Percentiles rank a stretch among this genome's conserved stretches.
These are phyloP conservation scores for Vanacampus margaritifer DNA, from an alignment of 2,113 vertebrate species.

Conservation along the genomic window DNA sequence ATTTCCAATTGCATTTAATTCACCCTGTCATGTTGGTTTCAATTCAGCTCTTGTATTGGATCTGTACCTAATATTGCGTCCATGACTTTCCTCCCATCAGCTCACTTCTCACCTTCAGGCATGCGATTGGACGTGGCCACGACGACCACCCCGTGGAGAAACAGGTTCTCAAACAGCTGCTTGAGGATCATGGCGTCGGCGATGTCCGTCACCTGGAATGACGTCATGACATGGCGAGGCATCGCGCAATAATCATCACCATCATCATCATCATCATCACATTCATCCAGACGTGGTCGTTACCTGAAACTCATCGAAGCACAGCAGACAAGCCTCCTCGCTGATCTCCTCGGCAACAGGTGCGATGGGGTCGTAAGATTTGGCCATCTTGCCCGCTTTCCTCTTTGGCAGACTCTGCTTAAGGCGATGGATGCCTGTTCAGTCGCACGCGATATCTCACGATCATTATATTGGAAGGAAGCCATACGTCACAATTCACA, in stretches of 20 bases:
- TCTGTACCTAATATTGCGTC: too few relatives aligned
- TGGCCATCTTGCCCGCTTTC: slow-evolving; percentile 88
- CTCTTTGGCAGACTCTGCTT: slow-evolving; percentile 92
- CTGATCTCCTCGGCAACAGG: slow-evolving; percentile 95
- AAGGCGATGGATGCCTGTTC: slow-evolving; percentile 89
- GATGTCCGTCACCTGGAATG: slow-evolving; percentile 92
- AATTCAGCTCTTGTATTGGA: too few relatives aligned
- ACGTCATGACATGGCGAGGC: neutral
- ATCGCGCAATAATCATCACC: neutral
- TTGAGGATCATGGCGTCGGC: slow-evolving; percentile 99
- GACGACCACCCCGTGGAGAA: slow-evolving; percentile 90
- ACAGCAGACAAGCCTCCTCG: slow-evolving; percentile 85
- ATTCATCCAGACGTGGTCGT: neutral
- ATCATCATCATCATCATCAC: neutral
- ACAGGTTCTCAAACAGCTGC: slow-evolving; percentile 98
- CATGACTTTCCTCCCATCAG: neutral
- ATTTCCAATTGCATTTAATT: too few relatives aligned
- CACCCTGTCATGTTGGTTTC: too few relatives aligned
- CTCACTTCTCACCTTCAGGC: slow-evolving; percentile 72
- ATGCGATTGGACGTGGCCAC: slow-evolving; percentile 97
- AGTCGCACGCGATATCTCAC: neutral
- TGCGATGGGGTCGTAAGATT: slow-evolving; percentile 92
- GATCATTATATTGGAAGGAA: too few relatives aligned
- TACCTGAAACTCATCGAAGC: slow-evolving; percentile 99
- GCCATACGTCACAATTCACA: too few relatives aligned